Evolutionary conservation across 1,140 invertebrate species (phyloP).

Genomic region (Hyles vespertilio): DNA sequence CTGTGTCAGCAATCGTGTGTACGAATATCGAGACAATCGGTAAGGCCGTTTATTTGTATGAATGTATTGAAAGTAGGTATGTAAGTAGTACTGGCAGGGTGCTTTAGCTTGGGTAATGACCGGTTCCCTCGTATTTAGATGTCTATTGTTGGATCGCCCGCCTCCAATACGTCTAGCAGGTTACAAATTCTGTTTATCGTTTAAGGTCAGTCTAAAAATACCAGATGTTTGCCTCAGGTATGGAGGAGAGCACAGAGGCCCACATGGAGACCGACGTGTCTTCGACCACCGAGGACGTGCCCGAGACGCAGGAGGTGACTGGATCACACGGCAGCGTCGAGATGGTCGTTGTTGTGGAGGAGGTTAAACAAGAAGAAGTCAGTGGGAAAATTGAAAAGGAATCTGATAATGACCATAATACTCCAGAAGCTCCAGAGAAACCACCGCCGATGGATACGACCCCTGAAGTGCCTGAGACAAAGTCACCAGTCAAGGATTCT

Average conservation of each 20-base stretch:
- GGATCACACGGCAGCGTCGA: constrained; percentile 44
- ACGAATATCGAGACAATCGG: constrained; percentile 17
- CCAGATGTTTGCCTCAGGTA: constrained; percentile 45
- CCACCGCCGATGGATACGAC: not conserved
- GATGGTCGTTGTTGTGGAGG: constrained; percentile 50
- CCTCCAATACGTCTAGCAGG: constrained; percentile 11
- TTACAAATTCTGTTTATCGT: constrained; percentile 28
- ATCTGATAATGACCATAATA: not conserved
- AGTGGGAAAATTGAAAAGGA: constrained; percentile 4
- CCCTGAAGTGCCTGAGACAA: not conserved
- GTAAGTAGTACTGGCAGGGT: constrained; percentile 46
- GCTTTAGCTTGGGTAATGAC: constrained; percentile 56
- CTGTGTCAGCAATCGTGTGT: constrained; percentile 24
- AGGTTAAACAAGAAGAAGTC: constrained; percentile 40
- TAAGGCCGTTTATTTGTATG: constrained; percentile 63
- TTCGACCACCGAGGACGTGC: constrained; percentile 47
- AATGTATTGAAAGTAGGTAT: constrained; percentile 68
- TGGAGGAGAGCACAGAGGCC: constrained; percentile 55
- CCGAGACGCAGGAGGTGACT: constrained; percentile 38
- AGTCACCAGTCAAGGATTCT: constrained; percentile 2
- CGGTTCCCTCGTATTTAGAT: constrained; percentile 45
- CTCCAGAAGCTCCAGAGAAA: not conserved
- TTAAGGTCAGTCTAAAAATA: constrained; percentile 43
- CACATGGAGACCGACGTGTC: constrained; percentile 64
- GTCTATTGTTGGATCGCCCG: constrained; percentile 31